Base-by-base conservation (phyloP, 2,888 invertebrate genomes). In the Acanthopleura granulata region DNA sequence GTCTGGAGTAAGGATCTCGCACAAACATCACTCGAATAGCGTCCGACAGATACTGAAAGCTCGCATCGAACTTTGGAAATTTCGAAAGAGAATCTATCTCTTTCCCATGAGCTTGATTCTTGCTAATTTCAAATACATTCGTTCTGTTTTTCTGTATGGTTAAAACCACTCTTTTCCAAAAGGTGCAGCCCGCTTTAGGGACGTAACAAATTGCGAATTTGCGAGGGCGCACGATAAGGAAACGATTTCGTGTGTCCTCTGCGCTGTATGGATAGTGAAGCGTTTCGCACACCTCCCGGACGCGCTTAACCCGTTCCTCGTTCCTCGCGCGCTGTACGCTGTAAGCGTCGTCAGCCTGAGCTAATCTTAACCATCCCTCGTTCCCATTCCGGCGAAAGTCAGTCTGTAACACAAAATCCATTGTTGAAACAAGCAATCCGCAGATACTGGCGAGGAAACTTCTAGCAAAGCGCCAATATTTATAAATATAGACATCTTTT, bases 1-100 rank as follows among this genome's bases (percentile, higher is more conserved):
- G 90, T 78, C 97, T 92, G 86, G 97, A 97, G 89, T 97, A 94
- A 0, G 97, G 97, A 91, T 97, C 95, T 40, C 97, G 92, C 0
- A 95, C 96, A 83, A 97, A 94, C 72, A 97, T 92, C 89, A 97
- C 94, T 83, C 95, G 94, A 70, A 94, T 94, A 86, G 95, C 97
- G 0, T 72, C 62, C 0, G 76, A 30, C 30, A 80, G 70, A 57
- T 75, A 77, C n/a, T 76, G 29, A n/a, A 62, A 73, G 9, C 78
- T 61, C 62, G 78, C 74, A 9, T 73, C 50, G 0, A 75, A 72
- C 61, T 27, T 66, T 18, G 74, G 78, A 16, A 80, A 79, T 12
- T 66, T 76, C 25, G 80, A 57, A n/a, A 57, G 6, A 22, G 57
- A 57, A 57, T 57, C 57, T 57, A 57, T 57, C 1, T 12, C 12